Evolutionary conservation across 1,140 invertebrate species (phyloP).

Genomic region (Sminthurides bifidus): DNA sequence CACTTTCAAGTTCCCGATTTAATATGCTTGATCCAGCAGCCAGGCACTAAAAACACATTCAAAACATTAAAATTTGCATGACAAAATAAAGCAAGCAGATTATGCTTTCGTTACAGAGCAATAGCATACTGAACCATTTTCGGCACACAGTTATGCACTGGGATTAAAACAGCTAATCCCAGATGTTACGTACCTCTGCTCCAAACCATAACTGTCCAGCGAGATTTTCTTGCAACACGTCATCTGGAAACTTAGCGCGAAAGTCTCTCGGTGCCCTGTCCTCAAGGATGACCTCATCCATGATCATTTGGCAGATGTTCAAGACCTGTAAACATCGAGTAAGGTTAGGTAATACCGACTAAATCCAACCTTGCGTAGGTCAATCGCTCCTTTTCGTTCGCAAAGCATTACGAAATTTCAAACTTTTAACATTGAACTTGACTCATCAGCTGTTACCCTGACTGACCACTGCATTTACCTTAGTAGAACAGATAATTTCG

Average conservation of each 20-base stretch:
- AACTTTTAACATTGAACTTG: too few relatives aligned
- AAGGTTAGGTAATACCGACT: too few relatives aligned
- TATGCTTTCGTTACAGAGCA: neutral
- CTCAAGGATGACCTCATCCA: constrained; percentile 84
- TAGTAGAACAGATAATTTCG: too few relatives aligned
- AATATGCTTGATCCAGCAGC: constrained; percentile 91
- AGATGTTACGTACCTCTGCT: constrained; percentile 61
- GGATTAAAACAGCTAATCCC: neutral
- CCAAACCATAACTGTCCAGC: constrained; percentile 99
- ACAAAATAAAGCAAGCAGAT: too few relatives aligned
- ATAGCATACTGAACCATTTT: neutral
- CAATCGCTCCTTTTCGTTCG: too few relatives aligned
- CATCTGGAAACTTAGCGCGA: constrained; percentile 97
- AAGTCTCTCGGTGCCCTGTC: constrained; percentile 85
- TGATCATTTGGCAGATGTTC: constrained; percentile 84
- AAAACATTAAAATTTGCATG: neutral
- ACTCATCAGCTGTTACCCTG: too few relatives aligned
- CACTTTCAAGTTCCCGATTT: constrained; percentile 87
- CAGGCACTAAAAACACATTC: constrained; percentile 50
- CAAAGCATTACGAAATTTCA: too few relatives aligned
- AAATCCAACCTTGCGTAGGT: too few relatives aligned
- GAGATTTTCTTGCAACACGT: constrained; percentile 93
- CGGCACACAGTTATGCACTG: neutral
- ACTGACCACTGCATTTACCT: too few relatives aligned
- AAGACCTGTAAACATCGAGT: constrained; percentile 56